Conservation (phyloP, 2,113 vertebrate genomes). For the Pedionomus torquatus region DNA sequence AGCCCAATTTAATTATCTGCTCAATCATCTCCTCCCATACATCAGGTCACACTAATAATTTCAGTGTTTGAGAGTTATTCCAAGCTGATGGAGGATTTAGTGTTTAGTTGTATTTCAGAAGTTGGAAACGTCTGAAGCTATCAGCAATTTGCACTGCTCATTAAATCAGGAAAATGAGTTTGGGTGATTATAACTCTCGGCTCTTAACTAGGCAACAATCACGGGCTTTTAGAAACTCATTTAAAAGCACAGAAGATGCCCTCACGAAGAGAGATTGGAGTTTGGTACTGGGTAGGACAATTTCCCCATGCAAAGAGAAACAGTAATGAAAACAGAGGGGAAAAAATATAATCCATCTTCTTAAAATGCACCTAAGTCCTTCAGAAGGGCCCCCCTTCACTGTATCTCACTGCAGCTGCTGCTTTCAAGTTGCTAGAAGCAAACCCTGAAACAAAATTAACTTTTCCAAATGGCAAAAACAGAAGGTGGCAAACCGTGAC, state of each 20-base stretch:
- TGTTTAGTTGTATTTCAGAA: background rate
- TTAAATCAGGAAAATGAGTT: conserved; percentile 7
- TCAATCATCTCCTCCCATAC: background rate
- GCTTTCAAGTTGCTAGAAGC: background rate
- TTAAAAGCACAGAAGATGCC: background rate
- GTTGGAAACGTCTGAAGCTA: background rate
- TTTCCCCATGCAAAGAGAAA: background rate
- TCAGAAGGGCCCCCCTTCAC: background rate
- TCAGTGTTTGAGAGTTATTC: background rate
- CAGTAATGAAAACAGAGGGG: background rate
- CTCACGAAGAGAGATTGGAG: background rate
- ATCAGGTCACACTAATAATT: background rate
- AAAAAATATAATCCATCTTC: background rate
- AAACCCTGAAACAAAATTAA: conserved; percentile 16
- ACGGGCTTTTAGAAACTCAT: background rate
- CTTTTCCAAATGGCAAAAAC: conserved; percentile 55
- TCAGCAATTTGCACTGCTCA: background rate
- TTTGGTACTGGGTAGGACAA: background rate
- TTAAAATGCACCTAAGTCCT: background rate
- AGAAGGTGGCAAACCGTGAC: conserved; percentile 32
- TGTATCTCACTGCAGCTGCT: background rate
- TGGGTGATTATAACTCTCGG: background rate
- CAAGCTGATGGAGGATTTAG: background rate
- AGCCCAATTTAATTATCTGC: background rate
- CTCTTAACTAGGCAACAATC: background rate